Conservation (phyloP, 2,888 invertebrate genomes). For the Andrena camellia region DNA sequence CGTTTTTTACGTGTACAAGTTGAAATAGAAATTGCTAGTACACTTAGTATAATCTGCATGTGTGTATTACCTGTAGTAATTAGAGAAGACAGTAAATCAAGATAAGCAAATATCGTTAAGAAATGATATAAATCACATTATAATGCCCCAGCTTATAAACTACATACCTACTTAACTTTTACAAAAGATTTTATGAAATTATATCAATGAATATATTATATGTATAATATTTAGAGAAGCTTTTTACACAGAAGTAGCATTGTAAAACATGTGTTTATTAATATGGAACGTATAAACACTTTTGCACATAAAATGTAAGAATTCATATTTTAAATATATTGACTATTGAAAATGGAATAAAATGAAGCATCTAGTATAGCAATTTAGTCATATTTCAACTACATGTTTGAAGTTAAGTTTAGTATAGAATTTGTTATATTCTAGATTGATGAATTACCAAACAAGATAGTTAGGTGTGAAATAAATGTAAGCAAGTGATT, state of each 20-base stretch:
- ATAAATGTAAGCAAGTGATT: conserved; percentile 26
- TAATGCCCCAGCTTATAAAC: conserved; percentile 38
- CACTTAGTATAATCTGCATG: conserved; percentile 29
- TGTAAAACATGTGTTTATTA: conserved; percentile 5
- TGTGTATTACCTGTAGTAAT: conserved; percentile 28
- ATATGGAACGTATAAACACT: conserved; percentile 34
- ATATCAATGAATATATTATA: conserved; percentile 28
- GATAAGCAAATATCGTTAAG: conserved; percentile 27
- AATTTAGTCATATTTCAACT: conserved; percentile 37
- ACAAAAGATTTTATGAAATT: conserved; percentile 18
- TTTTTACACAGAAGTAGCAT: conserved; percentile 37
- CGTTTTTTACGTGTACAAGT: conserved; percentile 34
- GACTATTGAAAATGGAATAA: conserved; percentile 8
- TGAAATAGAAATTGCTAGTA: conserved; percentile 33
- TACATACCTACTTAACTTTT: conserved; percentile 17
- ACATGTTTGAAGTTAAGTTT: conserved; percentile 25
- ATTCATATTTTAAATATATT: conserved; percentile 35
- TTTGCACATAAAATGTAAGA: conserved; percentile 29
- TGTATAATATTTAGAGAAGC: conserved; percentile 25
- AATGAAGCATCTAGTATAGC: conserved; percentile 23
- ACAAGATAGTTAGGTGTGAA: conserved; percentile 8
- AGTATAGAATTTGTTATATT: conserved; percentile 25
- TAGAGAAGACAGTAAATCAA: conserved; percentile 33
- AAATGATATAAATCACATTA: conserved; percentile 47
- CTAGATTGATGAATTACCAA: conserved; percentile 5